Base-by-base conservation (phyloP, 2,888 invertebrate species). In the Tiliacea citrago region DNA sequence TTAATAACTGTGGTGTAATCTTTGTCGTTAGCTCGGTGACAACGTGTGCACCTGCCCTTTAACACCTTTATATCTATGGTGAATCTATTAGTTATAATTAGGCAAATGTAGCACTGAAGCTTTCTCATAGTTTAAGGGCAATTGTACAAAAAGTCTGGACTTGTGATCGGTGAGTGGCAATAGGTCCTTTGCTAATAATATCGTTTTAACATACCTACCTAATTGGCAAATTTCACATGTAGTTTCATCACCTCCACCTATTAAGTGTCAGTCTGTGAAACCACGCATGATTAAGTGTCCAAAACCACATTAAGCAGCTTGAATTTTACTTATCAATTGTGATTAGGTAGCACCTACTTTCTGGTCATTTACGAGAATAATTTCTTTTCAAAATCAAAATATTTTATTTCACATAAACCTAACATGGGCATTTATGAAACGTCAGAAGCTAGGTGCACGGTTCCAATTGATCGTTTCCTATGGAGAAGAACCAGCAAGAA, bases 1-100 rank as follows among this genome's bases (percentile, higher is more conserved):
- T 83, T 83, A 81, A 83, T 85, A 78, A 84, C 68, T 47, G 62
- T 58, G 49, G 47, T 69, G 45, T 69, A 75, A 79, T 81, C 79
- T 70, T 51, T 18, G 21, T 73, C 73, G 73, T 69, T 74, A 84
- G 73, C 51, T 71, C 67, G 73, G 75, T 61, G 82, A 83, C 84
- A 81, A 61, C 51, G 47, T 68, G 60, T 62, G 47, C 82, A 82
- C 70, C 82, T 82, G 82, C 72, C 72, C 61, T 47, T 73, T 57
- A n/a, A 73, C 70, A 83, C 67, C 72, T 84, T 84, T 75, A 12
- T 68, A 73, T 73, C 49, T 73, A n/a, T 74, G 47, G 57, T 24
- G 3, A 39, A 75, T 79, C 66, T 82, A 79, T 75, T 68, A 42
- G 16, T 68, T 83, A 60, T 73, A 67, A 73, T 66, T 70, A 68